Percentiles rank a stretch among this genome's conserved stretches.
phyloP scores from a whole-genome alignment of 2,113 vertebrate genomes.

The Lophotis ruficrista region DNA sequence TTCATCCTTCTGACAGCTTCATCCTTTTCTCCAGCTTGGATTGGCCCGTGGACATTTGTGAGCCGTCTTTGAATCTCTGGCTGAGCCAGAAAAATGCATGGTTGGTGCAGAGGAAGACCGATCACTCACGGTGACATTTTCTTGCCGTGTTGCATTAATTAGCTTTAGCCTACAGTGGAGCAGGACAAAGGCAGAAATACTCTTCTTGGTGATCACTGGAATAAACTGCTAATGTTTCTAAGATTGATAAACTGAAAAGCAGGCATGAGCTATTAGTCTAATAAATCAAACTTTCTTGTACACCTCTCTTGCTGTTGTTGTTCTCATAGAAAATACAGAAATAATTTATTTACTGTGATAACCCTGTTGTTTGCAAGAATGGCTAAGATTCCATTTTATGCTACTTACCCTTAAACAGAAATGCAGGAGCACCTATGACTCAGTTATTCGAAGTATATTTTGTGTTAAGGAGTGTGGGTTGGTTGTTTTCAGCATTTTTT shows the following conservation, averaged over 20 bases:
- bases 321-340: background rate
- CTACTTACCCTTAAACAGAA: background rate
- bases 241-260: background rate
- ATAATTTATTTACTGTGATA: background rate
- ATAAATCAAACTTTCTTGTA: background rate
- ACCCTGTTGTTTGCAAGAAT: background rate
- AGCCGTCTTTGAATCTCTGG: background rate
- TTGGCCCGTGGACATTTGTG: background rate
- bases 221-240: background rate
- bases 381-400: accelerated
- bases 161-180: background rate
- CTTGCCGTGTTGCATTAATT: background rate
- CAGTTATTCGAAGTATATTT: accelerated
- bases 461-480: background rate
- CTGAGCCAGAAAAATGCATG: background rate
- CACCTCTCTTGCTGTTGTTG: background rate
- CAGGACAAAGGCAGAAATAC: background rate
- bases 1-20: background rate
- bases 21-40: background rate
- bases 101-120: background rate
- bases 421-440: background rate
- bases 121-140: background rate
- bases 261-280: background rate
- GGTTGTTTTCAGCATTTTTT: background rate
- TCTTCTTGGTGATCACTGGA: background rate